These are phyloP conservation scores for Sceloporus undulatus DNA, from an alignment of 2,113 vertebrate genomes.

Conservation along the genomic window DNA sequence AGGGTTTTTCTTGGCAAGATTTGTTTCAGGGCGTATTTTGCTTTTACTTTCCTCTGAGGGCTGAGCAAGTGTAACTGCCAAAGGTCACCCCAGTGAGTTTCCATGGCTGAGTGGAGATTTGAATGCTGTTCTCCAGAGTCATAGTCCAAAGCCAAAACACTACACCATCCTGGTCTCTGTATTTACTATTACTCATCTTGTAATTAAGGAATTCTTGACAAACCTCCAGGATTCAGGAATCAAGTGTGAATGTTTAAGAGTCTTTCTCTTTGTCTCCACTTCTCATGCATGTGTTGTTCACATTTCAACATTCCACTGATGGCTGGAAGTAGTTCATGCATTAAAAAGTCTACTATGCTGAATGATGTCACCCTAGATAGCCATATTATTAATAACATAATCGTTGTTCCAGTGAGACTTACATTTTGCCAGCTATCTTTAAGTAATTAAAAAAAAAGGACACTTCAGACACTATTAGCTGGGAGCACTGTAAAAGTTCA, in stretches of 20 bases:
- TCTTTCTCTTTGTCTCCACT: too few relatives aligned
- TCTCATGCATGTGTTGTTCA: neutral
- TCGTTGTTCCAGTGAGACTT: neutral
- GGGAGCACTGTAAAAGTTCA: neutral
- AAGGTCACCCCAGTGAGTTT: too few relatives aligned
- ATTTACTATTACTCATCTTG: neutral
- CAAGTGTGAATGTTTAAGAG: too few relatives aligned
- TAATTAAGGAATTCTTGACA: neutral
- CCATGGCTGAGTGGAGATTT: too few relatives aligned
- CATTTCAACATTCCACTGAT: neutral
- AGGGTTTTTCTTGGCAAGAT: too few relatives aligned
- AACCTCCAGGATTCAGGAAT: neutral
- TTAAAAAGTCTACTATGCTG: slow-evolving; percentile 19
- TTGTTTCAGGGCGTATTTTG: too few relatives aligned
- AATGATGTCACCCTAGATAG: neutral
- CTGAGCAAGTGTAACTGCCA: too few relatives aligned
- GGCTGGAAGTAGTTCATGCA: neutral
- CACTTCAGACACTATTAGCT: slow-evolving; percentile 4
- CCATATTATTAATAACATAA: slow-evolving; percentile 22
- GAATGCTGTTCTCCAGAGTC: too few relatives aligned
- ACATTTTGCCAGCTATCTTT: neutral
- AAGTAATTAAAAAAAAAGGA: neutral
- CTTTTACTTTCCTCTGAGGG: too few relatives aligned
- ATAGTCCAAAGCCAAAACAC: too few relatives aligned
- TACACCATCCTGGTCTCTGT: too few relatives aligned